Base-by-base conservation (phyloP, 1,140 invertebrate species). In the Drosophila funebris region DNA sequence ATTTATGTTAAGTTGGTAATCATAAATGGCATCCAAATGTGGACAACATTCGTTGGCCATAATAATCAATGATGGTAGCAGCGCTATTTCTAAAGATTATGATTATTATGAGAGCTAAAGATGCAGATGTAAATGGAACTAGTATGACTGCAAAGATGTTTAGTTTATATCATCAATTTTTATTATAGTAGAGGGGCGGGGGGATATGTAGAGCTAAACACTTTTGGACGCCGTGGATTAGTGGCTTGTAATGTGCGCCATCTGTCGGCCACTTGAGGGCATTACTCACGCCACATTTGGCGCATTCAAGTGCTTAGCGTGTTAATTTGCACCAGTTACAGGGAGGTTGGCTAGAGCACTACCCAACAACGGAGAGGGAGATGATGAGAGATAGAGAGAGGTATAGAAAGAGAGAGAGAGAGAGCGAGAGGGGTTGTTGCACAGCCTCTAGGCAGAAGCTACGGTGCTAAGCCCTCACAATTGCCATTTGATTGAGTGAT, bases 401-500 rank as follows among this genome's bases (percentile, higher is more conserved):
- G 75, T n/a, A n/a, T n/a, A n/a, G 2, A 22, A 4, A 22, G 50
- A 24, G 22, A 64, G 46, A 27, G 43, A 43, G 4, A 29, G 48
- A 54, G 71, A 57, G 3, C 7, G 27, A 48, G 31, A 20, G 24
- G 75, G 67, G 78, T 82, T 58, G 73, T 22, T 54, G 18, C 11
- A 2, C n/a, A n/a, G 4, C 58, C 58, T 27, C 48, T 33, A 31
- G 67, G 33, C 67, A 43, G 13, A 36, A 44, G 67, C 52, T 54
- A 60, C 20, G 33, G 27, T 46, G 64, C 63, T 90, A 89, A 89
- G 85, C 87, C 85, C 78, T 90, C 46, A 67, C 81, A 90, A 90
- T 90, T 90, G 85, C 77, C 77, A 53, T 90, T 90, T 90, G 85
- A 90, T 90, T 90, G 85, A 90, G 74, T 90, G 84, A 88, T 88